Evolutionary conservation across 1,140 invertebrate genomes (phyloP).

Genomic region (Pogonomyrmex barbatus): DNA sequence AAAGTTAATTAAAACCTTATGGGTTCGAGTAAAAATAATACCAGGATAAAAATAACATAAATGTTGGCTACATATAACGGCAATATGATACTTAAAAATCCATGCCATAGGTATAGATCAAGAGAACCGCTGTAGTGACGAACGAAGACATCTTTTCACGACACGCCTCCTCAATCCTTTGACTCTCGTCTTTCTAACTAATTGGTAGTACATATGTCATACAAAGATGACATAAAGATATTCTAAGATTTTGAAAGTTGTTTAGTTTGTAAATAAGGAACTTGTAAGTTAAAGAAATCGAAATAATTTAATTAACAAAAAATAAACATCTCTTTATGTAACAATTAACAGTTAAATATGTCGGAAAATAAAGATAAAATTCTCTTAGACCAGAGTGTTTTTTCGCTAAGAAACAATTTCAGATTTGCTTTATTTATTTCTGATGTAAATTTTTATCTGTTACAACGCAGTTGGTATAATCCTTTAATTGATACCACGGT

Average conservation of each 20-base stretch:
- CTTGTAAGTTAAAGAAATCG: background rate
- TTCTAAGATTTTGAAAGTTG: background rate
- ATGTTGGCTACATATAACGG: slow-evolving; percentile 15
- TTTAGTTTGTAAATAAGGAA: background rate
- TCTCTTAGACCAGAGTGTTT: background rate
- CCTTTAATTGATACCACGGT: background rate
- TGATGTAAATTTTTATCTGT: background rate
- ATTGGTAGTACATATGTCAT: slow-evolving; percentile 67
- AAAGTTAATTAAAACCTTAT: slow-evolving; percentile 8
- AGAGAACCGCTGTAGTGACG: slow-evolving; percentile 68
- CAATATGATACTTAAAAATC: slow-evolving; percentile 60
- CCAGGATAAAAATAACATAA: background rate
- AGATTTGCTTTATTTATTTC: background rate
- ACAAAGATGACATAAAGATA: background rate
- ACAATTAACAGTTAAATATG: background rate
- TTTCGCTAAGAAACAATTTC: background rate
- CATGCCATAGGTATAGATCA: slow-evolving; percentile 70
- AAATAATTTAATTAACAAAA: background rate
- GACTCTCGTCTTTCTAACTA: slow-evolving; percentile 79
- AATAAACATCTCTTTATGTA: background rate
- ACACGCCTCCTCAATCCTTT: slow-evolving; percentile 82
- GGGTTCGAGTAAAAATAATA: background rate
- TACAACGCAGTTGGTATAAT: background rate
- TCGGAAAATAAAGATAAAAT: background rate
- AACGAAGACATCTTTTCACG: slow-evolving; percentile 71